A percentile compares a stretch with the other conserved stretches of the same genome.
These are phyloP conservation scores for Gadopsis marmoratus DNA, from an alignment of 2,797 vertebrate genomes.

Conservation along the genomic window DNA sequence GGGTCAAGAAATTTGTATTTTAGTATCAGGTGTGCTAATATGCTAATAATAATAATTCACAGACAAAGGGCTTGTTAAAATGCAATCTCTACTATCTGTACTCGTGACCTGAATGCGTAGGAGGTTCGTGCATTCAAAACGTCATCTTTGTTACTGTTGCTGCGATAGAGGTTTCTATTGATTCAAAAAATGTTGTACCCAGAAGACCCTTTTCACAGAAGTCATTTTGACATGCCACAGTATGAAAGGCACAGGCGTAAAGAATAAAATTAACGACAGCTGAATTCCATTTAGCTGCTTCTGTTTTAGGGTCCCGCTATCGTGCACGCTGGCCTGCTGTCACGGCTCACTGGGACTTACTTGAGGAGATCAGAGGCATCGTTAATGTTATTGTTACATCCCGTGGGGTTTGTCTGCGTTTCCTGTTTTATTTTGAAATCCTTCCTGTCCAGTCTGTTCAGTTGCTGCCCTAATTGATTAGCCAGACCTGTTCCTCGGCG, in stretches of 20 bases:
- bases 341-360: conserved; percentile 12
- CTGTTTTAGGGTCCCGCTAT: not conserved
- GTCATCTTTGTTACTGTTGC: conserved; percentile 4
- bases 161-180: not conserved
- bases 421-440: no score
- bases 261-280: conserved; percentile 14
- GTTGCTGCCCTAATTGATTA: no score
- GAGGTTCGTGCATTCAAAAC: conserved; percentile 11
- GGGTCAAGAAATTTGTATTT: not conserved
- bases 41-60: not conserved
- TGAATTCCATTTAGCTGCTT: conserved; percentile 17
- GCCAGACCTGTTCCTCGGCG: no score
- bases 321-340: not conserved
- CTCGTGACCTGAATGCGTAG: not conserved
- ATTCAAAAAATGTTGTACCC: conserved; percentile 15
- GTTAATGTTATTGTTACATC: conserved; percentile 7
- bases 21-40: not conserved
- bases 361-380: not conserved
- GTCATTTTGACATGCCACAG: conserved; percentile 2
- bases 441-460: no score
- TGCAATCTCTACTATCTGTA: conserved; percentile 12
- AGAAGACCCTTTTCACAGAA: not conserved
- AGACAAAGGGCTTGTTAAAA: conserved; percentile 13
- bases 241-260: conserved; percentile 20
- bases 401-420: no score